A percentile compares a stretch with the other conserved stretches of the same genome.
Evolutionary conservation across 2,888 invertebrate genomes (phyloP).

Genomic region (Scaptomyza polygonia): DNA sequence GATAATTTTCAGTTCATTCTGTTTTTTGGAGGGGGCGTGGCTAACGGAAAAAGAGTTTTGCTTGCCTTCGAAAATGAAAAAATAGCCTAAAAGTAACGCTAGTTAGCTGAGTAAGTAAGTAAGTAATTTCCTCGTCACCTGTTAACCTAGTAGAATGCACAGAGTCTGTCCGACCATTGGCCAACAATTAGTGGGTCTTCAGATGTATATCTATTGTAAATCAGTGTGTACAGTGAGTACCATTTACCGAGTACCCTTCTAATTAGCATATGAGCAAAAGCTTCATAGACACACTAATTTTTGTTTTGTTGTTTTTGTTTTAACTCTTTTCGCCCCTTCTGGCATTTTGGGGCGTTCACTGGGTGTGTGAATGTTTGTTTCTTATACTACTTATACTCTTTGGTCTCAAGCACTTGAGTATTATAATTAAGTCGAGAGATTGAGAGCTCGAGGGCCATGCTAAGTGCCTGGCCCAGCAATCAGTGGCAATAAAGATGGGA

Average conservation of each 20-base stretch:
- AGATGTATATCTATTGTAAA: slow-evolving; percentile 55
- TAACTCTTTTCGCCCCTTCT: neutral
- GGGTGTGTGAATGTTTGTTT: slow-evolving; percentile 59
- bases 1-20: no score
- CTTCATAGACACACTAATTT: neutral
- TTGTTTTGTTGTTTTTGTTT: neutral
- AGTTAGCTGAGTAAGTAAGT: slow-evolving; percentile 19
- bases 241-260: slow-evolving; percentile 43
- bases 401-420: slow-evolving; percentile 6
- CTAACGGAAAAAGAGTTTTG: no score
- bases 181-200: slow-evolving; percentile 67
- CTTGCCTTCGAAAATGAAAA: no score
- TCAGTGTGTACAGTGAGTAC: slow-evolving; percentile 37
- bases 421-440: slow-evolving; percentile 48
- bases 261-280: slow-evolving; percentile 61
- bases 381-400: slow-evolving; percentile 5
- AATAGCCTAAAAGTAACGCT: neutral
- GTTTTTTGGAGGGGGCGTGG: no score
- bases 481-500: slow-evolving; percentile 2
- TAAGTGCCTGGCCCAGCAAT: slow-evolving; percentile 36
- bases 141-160: slow-evolving; percentile 68
- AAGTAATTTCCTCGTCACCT: slow-evolving; percentile 66
- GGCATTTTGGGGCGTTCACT: slow-evolving; percentile 40
- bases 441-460: slow-evolving; percentile 27
- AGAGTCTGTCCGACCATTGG: slow-evolving; percentile 52